Base-by-base conservation (phyloP, 1,140 invertebrate genomes). In the Panagrolaimus sp. region DNA sequence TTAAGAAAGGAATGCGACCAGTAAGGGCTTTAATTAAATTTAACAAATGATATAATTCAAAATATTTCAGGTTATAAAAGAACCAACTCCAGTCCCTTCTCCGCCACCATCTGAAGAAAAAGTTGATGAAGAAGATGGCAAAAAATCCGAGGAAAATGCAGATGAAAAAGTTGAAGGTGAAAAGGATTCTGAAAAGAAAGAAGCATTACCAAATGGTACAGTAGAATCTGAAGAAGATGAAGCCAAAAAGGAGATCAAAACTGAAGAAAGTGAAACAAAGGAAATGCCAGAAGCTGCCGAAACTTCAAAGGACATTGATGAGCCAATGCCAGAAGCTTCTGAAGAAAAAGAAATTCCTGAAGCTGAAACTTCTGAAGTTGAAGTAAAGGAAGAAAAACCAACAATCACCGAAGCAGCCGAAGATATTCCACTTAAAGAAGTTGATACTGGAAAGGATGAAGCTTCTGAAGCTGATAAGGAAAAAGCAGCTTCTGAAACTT, bases 81-180 rank as follows among this genome's bases (percentile, higher is more conserved):
- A 38, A 38, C 32, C 32, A 4, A 38, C 32, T 38, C 32, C 32
- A 38, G 32, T 4, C 2, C 32, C 32, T 38, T 38, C 32, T 38
- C 7, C 32, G 2, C 7, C 32, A n/a, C n/a, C n/a, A n/a, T n/a
- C n/a, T n/a, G n/a, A n/a, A 7, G 32, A 38, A 38, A 38, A 38
- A 38, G 7, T 2, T 38, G 32, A 38, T 38, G 32, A 38, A 7
- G 47, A 43, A 45, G 43, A 17, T 1, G 47, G 58, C 8, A 15
- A n/a, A 38, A 26, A 69, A 66, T 15, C 10, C 0, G 21, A 21
- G 1, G 52, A 63, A 28, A 26, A 32, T n/a, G 70, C 43, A 15
- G 68, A 70, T 67, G 71, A 77, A 65, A 67, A 68, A 21, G 15
- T 26, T 43, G 64, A 68, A 58, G 68, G 67, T 46, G 62, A n/a